Conservation (phyloP, 2,888 invertebrate species). For the Petrolisthes manimaculis region DNA sequence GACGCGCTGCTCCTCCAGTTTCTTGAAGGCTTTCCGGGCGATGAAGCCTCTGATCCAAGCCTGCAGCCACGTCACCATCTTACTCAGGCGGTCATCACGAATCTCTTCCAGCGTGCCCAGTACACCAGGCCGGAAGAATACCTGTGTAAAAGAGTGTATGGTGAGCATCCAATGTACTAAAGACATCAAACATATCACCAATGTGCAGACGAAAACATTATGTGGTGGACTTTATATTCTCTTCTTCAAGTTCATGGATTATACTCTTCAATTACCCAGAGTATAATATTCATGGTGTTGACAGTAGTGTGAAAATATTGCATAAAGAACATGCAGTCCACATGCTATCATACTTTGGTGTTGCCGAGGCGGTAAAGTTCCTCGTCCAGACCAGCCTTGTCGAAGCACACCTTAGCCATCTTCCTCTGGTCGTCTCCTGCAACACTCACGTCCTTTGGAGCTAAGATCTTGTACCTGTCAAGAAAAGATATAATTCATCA, state of each 20-base stretch:
- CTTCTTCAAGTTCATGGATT: not conserved
- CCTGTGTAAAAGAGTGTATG: constrained; percentile 67
- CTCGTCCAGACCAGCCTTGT: constrained; percentile 69
- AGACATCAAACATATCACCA: constrained; percentile 12
- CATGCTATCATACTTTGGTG: constrained; percentile 72
- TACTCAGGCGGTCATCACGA: constrained; percentile 73
- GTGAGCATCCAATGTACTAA: not conserved
- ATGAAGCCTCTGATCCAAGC: constrained; percentile 28
- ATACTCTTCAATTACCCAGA: not conserved
- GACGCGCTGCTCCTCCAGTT: constrained; percentile 29
- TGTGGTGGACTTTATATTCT: not conserved
- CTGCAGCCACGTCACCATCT: constrained; percentile 71
- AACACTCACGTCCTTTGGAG: constrained; percentile 57
- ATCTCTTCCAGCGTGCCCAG: constrained; percentile 74
- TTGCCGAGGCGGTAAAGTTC: constrained; percentile 72
- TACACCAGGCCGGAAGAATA: constrained; percentile 69
- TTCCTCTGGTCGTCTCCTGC: constrained; percentile 48
- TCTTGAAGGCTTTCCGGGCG: constrained; percentile 20
- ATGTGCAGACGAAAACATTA: constrained; percentile 7
- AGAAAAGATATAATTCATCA: not conserved
- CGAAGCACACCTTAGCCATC: constrained; percentile 56
- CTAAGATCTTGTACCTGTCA: constrained; percentile 64
- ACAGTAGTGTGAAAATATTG: too few species aligned
- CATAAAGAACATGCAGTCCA: too few species aligned
- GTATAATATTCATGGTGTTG: too few species aligned